Base-by-base conservation (phyloP, 2,113 vertebrate species). In the Lamprotornis superbus region DNA sequence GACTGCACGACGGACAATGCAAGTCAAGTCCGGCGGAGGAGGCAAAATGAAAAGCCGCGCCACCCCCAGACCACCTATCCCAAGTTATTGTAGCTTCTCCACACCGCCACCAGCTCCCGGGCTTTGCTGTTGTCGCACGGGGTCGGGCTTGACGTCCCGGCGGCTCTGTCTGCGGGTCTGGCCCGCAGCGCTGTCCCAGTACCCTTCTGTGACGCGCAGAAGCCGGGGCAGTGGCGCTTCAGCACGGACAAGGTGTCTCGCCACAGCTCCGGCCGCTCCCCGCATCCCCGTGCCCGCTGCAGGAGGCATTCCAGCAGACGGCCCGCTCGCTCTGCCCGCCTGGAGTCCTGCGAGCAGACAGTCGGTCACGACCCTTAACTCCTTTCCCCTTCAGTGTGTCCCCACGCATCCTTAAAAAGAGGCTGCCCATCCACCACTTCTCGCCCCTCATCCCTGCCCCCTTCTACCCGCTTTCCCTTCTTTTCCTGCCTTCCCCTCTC, bases 21-120 rank as follows among this genome's bases (percentile, higher is more conserved):
- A 88, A 40, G 65, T 35, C 23, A 73, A 71, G 42, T 71, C 46
- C 50, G 7, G 33, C 12, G 17, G 60, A 53, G 13, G 27, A 47
- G 24, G 24, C 27, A 40, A 40, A 67, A 53, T 16, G 20, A 49
- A 80, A 57, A 83, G 27, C 17, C 31, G 55, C 50, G 12, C 60
- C 30, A 16, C 12, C 23, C 71, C 20, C 9, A 12, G n/a, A 37
- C 25, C 50, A 3, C 14, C 47, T 97, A 83, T 77, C 75, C 27
- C 35, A 87, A 46, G 40, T 90, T 68, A 28, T 67, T 37, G 91
- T 96, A 96, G 81, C 92, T 96, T 11, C 90, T 89, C 94, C 71
- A 89, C 24, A 96, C 61, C 1, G 94, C 87, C 92, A 86, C 25
- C 77, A 95, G 49, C 90, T 95, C 90, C 42, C 15, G 39, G 39